These are phyloP conservation scores for Vultur gryphus DNA, from an alignment of 2,797 vertebrate species.

Conservation along the genomic window DNA sequence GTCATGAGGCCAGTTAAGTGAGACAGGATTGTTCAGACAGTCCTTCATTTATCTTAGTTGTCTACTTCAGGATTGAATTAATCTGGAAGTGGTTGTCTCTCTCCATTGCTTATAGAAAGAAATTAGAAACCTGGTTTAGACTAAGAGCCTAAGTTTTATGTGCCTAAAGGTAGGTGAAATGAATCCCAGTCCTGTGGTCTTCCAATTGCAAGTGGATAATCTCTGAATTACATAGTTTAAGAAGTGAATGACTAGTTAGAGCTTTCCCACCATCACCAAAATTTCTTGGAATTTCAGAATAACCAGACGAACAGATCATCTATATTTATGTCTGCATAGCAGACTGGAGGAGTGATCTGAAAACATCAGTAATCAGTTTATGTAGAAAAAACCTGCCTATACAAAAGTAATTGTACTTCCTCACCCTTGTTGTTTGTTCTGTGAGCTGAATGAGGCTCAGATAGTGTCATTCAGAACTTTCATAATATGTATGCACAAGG, in stretches of 20 bases:
- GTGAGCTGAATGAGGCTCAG: neutral
- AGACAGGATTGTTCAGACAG: neutral
- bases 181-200: neutral
- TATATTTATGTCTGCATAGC: neutral
- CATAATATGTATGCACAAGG: neutral
- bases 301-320: neutral
- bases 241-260: neutral
- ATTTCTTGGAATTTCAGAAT: neutral
- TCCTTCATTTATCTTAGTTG: neutral
- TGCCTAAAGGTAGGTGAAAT: neutral
- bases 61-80: neutral
- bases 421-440: neutral
- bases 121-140: neutral
- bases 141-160: neutral
- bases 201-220: neutral
- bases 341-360: neutral
- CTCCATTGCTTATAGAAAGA: neutral
- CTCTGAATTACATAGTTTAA: neutral
- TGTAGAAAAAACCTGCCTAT: accelerated
- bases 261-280: neutral
- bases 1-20: neutral
- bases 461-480: neutral
- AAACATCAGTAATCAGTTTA: neutral
- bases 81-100: neutral
- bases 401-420: neutral